Evolutionary conservation across 2,113 vertebrate species (phyloP).

Genomic region (Motacilla tschutschensis): DNA sequence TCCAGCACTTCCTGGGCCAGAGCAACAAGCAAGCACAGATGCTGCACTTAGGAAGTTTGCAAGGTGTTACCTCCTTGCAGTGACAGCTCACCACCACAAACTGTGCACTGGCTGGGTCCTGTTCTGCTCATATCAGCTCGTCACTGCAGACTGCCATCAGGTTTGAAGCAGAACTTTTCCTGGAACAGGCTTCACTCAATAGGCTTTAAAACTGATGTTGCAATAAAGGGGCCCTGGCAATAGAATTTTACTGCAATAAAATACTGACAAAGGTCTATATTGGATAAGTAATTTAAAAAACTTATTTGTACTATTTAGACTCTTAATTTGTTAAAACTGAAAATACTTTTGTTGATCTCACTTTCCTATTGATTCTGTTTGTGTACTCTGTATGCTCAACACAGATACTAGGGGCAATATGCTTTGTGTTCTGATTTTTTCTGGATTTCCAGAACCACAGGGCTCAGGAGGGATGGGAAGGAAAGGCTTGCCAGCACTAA

Average conservation of each 20-base stretch:
- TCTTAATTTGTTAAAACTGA: slow-evolving; percentile 54
- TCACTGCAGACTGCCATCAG: slow-evolving; percentile 12
- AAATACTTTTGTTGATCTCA: slow-evolving; percentile 44
- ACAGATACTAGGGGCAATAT: neutral
- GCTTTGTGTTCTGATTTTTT: neutral
- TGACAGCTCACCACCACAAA: neutral
- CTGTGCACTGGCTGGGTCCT: neutral
- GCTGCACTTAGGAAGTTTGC: neutral
- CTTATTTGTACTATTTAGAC: slow-evolving; percentile 56
- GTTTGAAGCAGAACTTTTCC: slow-evolving; percentile 33
- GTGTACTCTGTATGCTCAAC: slow-evolving; percentile 14
- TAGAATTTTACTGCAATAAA: slow-evolving; percentile 64
- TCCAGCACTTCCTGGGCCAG: neutral
- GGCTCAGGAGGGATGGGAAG: neutral
- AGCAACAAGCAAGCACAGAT: neutral
- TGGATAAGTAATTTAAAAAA: slow-evolving; percentile 54
- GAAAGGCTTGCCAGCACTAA: neutral
- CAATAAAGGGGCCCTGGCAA: slow-evolving; percentile 54
- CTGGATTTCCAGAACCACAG: slow-evolving; percentile 28
- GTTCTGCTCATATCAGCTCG: neutral
- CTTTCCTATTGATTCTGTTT: slow-evolving; percentile 38
- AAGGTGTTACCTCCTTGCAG: neutral
- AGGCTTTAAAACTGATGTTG: slow-evolving; percentile 50
- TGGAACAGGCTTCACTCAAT: slow-evolving; percentile 4
- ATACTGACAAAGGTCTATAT: slow-evolving; percentile 58